Evolutionary conservation across 2,113 vertebrate genomes (phyloP).

Genomic region (Oncorhynchus mykiss): DNA sequence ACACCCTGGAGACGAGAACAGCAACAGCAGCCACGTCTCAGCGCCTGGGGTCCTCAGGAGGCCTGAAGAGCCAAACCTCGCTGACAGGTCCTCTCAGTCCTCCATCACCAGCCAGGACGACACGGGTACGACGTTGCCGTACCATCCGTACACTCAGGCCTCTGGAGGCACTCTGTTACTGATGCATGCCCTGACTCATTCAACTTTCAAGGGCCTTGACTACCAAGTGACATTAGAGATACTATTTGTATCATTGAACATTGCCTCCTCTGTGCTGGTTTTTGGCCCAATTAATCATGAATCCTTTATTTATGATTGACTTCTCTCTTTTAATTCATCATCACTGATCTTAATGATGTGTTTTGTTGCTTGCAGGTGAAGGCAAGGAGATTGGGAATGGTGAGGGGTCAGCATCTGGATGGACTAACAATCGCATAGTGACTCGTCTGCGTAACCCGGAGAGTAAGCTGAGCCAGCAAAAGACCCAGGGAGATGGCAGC

Average conservation of each 20-base stretch:
- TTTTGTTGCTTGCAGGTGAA: too few species aligned
- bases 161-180: too few species aligned
- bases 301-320: too few species aligned
- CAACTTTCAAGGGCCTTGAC: too few species aligned
- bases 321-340: too few species aligned
- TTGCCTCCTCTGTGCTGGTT: too few species aligned
- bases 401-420: slow-evolving; percentile 73
- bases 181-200: too few species aligned
- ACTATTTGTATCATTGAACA: too few species aligned
- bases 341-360: too few species aligned
- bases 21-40: slow-evolving; percentile 46
- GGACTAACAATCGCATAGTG: slow-evolving; percentile 77
- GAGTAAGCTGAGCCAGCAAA: slow-evolving; percentile 91
- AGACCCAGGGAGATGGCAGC: slow-evolving; percentile 89
- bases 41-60: slow-evolving; percentile 62
- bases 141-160: too few species aligned
- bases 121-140: neutral
- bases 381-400: slow-evolving; percentile 74
- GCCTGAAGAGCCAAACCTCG: slow-evolving; percentile 84
- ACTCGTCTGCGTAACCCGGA: slow-evolving; percentile 92
- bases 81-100: slow-evolving; percentile 83
- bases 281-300: too few species aligned
- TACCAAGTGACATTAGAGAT: too few species aligned
- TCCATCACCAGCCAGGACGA: slow-evolving; percentile 85
- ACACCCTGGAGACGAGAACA: slow-evolving; percentile 77